A percentile compares a stretch with the other conserved stretches of the same genome.
Evolutionary conservation across 2,888 invertebrate species (phyloP).

Genomic region (Folsomia manolachei): DNA sequence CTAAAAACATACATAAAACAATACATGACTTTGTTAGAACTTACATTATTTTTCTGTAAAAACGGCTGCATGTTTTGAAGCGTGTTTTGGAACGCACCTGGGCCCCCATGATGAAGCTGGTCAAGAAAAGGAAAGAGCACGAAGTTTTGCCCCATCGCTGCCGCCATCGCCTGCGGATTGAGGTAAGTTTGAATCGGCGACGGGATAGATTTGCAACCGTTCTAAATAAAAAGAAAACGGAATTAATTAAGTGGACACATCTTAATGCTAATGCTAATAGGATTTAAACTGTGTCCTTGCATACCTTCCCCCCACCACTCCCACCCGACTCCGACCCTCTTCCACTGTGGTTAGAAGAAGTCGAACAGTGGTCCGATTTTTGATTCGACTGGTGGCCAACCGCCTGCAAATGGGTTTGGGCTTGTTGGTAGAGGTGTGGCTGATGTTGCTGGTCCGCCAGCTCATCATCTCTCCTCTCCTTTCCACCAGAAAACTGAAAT

Average conservation of each 20-base stretch:
- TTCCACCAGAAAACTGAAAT: background rate
- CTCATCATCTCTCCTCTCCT: background rate
- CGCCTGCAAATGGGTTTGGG: background rate
- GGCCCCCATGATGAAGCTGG: conserved; percentile 46
- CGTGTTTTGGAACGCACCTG: conserved; percentile 45
- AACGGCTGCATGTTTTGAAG: conserved; percentile 51
- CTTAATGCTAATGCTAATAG: background rate
- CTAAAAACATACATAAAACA: too few relatives aligned
- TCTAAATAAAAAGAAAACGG: conserved; percentile 26
- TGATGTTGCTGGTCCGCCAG: background rate
- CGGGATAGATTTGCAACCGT: conserved; percentile 47
- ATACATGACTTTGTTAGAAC: conserved; percentile 17
- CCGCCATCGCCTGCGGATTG: conserved; percentile 41
- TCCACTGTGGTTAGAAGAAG: background rate
- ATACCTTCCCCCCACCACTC: conserved; percentile 4
- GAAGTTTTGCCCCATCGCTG: conserved; percentile 48
- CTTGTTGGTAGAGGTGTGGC: too few relatives aligned
- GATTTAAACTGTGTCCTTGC: background rate
- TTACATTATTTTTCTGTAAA: conserved; percentile 50
- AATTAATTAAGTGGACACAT: background rate
- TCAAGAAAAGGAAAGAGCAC: conserved; percentile 50
- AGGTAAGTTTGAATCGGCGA: conserved; percentile 48
- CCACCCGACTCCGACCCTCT: background rate
- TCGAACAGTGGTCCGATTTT: background rate
- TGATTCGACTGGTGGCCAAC: background rate